These are phyloP conservation scores for Platygyra sinensis DNA, from an alignment of 64 coral and sea anemone species.

Conservation along the genomic window DNA sequence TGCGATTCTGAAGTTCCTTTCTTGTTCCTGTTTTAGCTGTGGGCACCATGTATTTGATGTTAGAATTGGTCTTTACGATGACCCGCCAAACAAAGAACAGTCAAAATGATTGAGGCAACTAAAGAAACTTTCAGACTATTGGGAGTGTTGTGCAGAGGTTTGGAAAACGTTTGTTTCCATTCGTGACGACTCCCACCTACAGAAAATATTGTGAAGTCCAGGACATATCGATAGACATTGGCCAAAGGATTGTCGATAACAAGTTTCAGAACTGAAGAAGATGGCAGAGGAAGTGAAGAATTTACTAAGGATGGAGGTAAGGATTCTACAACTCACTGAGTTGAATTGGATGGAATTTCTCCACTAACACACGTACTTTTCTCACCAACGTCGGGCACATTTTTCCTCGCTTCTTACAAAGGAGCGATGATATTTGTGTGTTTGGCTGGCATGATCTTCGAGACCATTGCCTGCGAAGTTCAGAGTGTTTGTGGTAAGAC, in stretches of 20 bases:
- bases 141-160: slow-evolving; percentile 6
- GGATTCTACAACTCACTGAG: neutral
- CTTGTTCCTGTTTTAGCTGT: slow-evolving; percentile 41
- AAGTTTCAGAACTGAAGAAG: slow-evolving; percentile 50
- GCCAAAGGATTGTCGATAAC: slow-evolving; percentile 35
- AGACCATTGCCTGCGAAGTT: too few species aligned
- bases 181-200: slow-evolving; percentile 26
- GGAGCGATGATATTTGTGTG: too few species aligned
- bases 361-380: neutral
- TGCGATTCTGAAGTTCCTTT: too few species aligned
- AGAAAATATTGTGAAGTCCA: slow-evolving; percentile 28
- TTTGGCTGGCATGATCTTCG: too few species aligned
- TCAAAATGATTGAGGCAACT: slow-evolving; percentile 22
- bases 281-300: neutral
- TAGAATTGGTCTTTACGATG: slow-evolving; percentile 49
- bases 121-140: neutral
- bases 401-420: too few species aligned
- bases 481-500: too few species aligned
- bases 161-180: slow-evolving; percentile 11
- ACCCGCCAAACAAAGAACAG: slow-evolving; percentile 55
- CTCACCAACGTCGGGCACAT: neutral
- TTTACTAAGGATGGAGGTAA: slow-evolving; percentile 44
- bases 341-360: too few species aligned
- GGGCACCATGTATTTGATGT: slow-evolving; percentile 50
- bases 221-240: neutral